phyloP scores from a whole-genome alignment of 2,797 vertebrate genomes.

The Discoglossus pictus region DNA sequence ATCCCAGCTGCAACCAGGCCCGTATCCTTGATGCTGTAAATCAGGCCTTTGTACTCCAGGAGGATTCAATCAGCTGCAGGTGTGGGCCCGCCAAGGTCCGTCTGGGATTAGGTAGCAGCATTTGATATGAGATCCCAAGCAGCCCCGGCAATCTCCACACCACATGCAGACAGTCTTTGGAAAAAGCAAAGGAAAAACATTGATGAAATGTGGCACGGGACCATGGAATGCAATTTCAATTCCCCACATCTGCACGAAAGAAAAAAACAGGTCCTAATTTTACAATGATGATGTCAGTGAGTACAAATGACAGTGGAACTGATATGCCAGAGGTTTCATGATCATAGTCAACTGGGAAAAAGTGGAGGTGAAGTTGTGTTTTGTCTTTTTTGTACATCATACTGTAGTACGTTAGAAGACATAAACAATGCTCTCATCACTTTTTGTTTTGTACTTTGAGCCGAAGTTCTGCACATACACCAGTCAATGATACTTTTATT shows the following conservation, averaged over 20 bases:
- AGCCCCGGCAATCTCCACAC: slow-evolving; percentile 74
- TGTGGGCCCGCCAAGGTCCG: slow-evolving; percentile 82
- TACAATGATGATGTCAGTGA: slow-evolving; percentile 92
- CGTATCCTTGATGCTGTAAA: slow-evolving; percentile 86
- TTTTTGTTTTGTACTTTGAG: too few species aligned
- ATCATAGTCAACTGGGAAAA: slow-evolving; percentile 49
- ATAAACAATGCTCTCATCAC: too few species aligned
- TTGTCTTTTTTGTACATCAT: too few species aligned
- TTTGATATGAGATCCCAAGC: slow-evolving; percentile 85
- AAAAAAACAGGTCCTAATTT: slow-evolving; percentile 89
- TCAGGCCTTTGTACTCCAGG: slow-evolving; percentile 94
- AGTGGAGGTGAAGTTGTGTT: too few species aligned
- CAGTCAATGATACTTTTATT: too few species aligned
- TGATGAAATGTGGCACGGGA: slow-evolving; percentile 93
- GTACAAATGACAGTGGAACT: slow-evolving; percentile 81
- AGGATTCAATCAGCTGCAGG: slow-evolving; percentile 96
- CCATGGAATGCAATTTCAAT: slow-evolving; percentile 91
- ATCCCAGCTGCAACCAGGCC: slow-evolving; percentile 87
- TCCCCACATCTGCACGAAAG: slow-evolving; percentile 94
- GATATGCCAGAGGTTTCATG: slow-evolving; percentile 71
- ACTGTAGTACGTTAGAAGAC: too few species aligned
- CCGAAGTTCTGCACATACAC: too few species aligned
- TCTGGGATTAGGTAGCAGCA: slow-evolving; percentile 83
- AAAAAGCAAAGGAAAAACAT: slow-evolving; percentile 81
- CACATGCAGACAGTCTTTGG: slow-evolving; percentile 81